Evolutionary conservation across 2,797 vertebrate genomes (phyloP).

Genomic region (Pogonophryne albipinna): DNA sequence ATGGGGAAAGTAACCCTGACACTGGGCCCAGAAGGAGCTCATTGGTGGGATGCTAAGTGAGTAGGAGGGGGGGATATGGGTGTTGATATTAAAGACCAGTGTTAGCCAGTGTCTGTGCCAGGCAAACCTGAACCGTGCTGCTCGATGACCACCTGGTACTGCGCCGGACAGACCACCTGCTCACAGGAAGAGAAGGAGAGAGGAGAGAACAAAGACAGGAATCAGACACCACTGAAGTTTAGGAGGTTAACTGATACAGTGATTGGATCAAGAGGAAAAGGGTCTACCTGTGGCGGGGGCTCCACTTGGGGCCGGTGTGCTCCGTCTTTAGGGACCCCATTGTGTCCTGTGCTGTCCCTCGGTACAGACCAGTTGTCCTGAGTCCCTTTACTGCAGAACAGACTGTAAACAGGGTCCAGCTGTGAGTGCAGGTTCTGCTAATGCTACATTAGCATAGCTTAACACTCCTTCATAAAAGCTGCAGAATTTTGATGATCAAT

Average conservation of each 20-base stretch:
- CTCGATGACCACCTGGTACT: slow-evolving; percentile 84
- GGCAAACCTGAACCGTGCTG: slow-evolving; percentile 78
- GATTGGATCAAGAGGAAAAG: too few species aligned
- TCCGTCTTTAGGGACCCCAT: slow-evolving; percentile 69
- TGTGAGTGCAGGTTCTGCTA: neutral
- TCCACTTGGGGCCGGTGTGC: slow-evolving; percentile 59
- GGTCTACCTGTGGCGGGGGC: slow-evolving; percentile 76
- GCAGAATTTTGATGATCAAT: neutral
- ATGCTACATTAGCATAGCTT: neutral
- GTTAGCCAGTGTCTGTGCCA: slow-evolving; percentile 79
- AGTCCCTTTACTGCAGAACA: slow-evolving; percentile 83
- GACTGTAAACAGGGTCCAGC: slow-evolving; percentile 59
- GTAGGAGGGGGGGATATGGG: slow-evolving; percentile 15
- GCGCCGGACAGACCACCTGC: slow-evolving; percentile 54
- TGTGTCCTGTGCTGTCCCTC: slow-evolving; percentile 71
- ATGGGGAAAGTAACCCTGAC: slow-evolving; percentile 18
- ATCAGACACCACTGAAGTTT: neutral
- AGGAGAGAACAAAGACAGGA: slow-evolving; percentile 18
- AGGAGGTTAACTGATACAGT: too few species aligned
- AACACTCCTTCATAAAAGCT: neutral
- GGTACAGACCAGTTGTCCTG: slow-evolving; percentile 83
- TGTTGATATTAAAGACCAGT: slow-evolving; percentile 41
- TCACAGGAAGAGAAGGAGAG: slow-evolving; percentile 29
- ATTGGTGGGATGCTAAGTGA: neutral
- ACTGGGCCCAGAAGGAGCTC: slow-evolving; percentile 3